A percentile compares a stretch with the other conserved stretches of the same genome.
phyloP scores from a whole-genome alignment of 2,888 invertebrate species.

The Oxystoma pomonae region DNA sequence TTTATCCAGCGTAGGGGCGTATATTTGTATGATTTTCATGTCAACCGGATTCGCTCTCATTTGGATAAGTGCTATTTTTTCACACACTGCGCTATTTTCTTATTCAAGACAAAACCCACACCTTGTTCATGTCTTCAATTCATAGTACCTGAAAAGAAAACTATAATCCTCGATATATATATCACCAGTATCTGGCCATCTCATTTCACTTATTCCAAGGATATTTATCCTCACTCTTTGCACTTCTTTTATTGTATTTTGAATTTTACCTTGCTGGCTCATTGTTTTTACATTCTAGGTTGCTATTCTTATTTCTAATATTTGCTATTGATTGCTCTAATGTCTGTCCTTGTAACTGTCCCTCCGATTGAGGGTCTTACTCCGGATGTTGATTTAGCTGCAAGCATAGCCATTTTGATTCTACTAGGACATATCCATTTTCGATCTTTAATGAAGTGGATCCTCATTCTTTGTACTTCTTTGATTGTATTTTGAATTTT shows the following conservation, averaged over 20 bases:
- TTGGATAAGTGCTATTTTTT: slow-evolving; percentile 10
- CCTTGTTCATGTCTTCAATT: background rate
- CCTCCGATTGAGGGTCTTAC: too few species aligned
- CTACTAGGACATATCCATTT: too few species aligned
- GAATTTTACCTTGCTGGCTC: too few species aligned
- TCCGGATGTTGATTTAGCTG: too few species aligned
- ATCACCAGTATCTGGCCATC: slow-evolving; percentile 5
- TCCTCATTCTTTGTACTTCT: slow-evolving; percentile 6
- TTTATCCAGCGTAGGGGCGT: slow-evolving; percentile 8
- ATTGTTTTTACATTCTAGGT: too few species aligned
- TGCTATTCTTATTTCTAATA: too few species aligned
- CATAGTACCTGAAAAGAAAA: background rate
- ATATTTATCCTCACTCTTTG: too few species aligned
- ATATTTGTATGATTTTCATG: slow-evolving; percentile 9
- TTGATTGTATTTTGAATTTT: slow-evolving; percentile 7
- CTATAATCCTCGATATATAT: slow-evolving; percentile 2
- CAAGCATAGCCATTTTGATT: too few species aligned
- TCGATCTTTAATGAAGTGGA: too few species aligned
- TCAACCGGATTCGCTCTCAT: slow-evolving; percentile 9
- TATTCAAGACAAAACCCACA: background rate
- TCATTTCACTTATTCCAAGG: slow-evolving; percentile 8
- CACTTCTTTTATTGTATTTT: too few species aligned
- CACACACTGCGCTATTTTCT: slow-evolving; percentile 1
- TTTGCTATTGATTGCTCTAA: too few species aligned
- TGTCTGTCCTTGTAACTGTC: too few species aligned